These are phyloP conservation scores for Oreohelix idahoensis DNA, from an alignment of 1,140 invertebrate genomes.

Conservation along the genomic window DNA sequence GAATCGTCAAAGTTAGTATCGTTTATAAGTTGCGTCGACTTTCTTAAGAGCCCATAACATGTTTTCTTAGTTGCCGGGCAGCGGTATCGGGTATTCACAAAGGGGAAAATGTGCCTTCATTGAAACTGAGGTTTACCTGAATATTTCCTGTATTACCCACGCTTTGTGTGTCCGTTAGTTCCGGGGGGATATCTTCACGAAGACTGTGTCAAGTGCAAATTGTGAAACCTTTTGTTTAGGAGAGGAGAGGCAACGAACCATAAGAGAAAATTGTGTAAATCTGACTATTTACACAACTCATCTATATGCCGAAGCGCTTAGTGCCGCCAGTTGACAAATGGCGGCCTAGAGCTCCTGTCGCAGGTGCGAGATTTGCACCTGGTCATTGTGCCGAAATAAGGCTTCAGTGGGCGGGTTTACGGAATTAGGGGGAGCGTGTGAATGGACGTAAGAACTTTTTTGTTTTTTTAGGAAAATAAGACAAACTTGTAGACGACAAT, in stretches of 20 bases:
- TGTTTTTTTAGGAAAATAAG: too few species aligned
- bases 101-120: background rate
- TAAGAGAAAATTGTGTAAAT: background rate
- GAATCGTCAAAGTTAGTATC: too few species aligned
- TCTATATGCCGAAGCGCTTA: background rate
- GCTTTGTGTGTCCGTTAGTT: background rate
- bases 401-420: too few species aligned
- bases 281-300: slow-evolving; percentile 12
- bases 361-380: slow-evolving; percentile 13
- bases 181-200: background rate
- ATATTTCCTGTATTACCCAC: background rate
- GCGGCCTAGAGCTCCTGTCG: background rate
- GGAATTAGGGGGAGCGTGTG: background rate
- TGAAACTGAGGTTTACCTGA: background rate
- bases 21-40: too few species aligned
- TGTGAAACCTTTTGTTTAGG: background rate
- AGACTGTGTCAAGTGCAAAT: background rate
- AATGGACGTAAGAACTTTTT: background rate
- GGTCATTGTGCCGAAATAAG: background rate
- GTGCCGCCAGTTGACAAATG: slow-evolving; percentile 5
- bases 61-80: too few species aligned
- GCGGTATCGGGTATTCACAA: too few species aligned
- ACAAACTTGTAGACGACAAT: too few species aligned
- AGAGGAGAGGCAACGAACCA: background rate
- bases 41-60: too few species aligned